A percentile compares a stretch with the other conserved stretches of the same genome.
These are phyloP conservation scores for Macrocentrus cingulum DNA, from an alignment of 1,140 invertebrate species.

Conservation along the genomic window DNA sequence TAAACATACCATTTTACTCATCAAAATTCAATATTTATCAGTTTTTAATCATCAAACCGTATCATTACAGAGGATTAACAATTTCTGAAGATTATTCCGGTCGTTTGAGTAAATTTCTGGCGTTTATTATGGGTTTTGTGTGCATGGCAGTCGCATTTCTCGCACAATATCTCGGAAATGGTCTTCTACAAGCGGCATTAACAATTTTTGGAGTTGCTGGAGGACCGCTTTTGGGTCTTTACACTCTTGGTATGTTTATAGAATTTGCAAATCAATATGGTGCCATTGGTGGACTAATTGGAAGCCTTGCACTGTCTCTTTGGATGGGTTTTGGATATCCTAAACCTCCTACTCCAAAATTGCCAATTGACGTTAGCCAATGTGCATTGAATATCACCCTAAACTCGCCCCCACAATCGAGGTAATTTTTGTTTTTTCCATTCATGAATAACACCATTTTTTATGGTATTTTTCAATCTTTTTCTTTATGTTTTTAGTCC, in stretches of 20 bases:
- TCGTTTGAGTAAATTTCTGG: constrained; percentile 61
- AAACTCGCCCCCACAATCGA: not conserved
- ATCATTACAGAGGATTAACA: constrained; percentile 29
- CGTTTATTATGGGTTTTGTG: constrained; percentile 67
- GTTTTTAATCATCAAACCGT: too few relatives aligned
- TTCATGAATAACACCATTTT: not conserved
- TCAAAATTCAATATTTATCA: too few relatives aligned
- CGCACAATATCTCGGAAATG: constrained; percentile 70
- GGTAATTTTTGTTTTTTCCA: too few relatives aligned
- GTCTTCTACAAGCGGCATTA: constrained; percentile 72
- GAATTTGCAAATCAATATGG: constrained; percentile 70
- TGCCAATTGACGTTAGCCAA: constrained; percentile 62
- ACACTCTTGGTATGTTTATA: constrained; percentile 77
- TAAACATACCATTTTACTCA: not conserved
- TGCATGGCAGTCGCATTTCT: constrained; percentile 74
- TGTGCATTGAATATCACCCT: constrained; percentile 46
- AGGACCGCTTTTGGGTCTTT: constrained; percentile 76
- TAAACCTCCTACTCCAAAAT: constrained; percentile 63
- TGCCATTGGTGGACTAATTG: constrained; percentile 69
- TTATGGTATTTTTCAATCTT: not conserved
- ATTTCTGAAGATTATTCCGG: constrained; percentile 31
- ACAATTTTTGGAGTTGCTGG: constrained; percentile 80
- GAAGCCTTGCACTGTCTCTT: constrained; percentile 70
- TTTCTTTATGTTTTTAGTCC: not conserved
- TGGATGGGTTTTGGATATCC: constrained; percentile 87